Evolutionary conservation across 1,140 invertebrate genomes (phyloP), one percentile per base, ranked within the genome.

Genomic region (Acromyrmex charruanus): DNA sequence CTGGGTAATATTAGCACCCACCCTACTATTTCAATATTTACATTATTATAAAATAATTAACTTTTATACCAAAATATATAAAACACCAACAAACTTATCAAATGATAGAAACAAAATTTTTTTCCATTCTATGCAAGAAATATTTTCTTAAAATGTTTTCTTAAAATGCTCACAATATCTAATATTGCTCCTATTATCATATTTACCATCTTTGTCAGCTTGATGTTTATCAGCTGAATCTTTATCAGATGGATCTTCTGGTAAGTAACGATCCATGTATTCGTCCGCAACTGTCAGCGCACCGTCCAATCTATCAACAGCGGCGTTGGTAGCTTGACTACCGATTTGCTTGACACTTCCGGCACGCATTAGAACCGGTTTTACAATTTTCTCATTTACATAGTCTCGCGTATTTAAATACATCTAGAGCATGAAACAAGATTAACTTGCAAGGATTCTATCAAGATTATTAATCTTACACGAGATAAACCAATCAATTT

Each of bases 191-290:
- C 10, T 44, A 44, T 79, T 49, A 44, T 55, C 44, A 0, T 28
- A 28, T 16, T 92, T 92, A 95, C 94, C 92, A 90, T 95, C 94
- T 77, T 96, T 96, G 91, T 97, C 97, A 75, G 96, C 94, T 6
- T 96, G 95, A 91, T 96, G 96, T 18, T 44, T 44, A 44, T 12
- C 9, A 44, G 39, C 39, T 44, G 39, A 10, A 44, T 44, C 9
- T 44, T 44, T 96, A 91, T 97, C 97, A 75, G 96, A 94, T 6
- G 96, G 95, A 91, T 96, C 96, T 18, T 96, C 96, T 25, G 97
- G 97, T 77, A 98, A 95, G 92, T 97, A 98, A 94, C 96, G 97
- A 94, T 98, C 97, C 35, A 98, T 97, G 89, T 98, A 98, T 91
- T 97, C 96, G 91, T 98, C 97, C 59, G 97, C 97, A 28, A 96